Percentiles rank a stretch among this genome's conserved stretches.
Conservation (phyloP, 2,888 invertebrate genomes). For the Cheilosia vulpina region DNA sequence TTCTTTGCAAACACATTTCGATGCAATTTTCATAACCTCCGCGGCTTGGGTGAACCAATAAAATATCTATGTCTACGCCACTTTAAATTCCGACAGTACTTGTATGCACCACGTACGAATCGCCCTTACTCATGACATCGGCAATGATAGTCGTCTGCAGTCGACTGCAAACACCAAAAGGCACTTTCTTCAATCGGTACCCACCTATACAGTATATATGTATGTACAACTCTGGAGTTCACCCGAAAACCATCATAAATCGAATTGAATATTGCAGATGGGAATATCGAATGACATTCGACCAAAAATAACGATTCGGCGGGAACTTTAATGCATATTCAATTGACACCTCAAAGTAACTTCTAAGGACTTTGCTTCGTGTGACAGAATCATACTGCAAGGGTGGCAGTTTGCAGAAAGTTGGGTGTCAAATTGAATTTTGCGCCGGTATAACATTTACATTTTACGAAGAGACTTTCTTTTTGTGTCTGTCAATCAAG, state of each 20-base stretch:
- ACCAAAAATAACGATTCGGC: constrained; percentile 58
- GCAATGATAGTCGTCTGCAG: constrained; percentile 34
- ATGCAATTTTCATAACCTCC: constrained; percentile 56
- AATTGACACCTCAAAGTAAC: constrained; percentile 69
- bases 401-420: constrained; percentile 16
- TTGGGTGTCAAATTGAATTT: constrained; percentile 50
- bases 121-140: constrained; percentile 20
- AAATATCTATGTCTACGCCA: constrained; percentile 43
- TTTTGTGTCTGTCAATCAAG: constrained; percentile 70
- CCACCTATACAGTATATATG: background rate
- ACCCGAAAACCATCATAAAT: constrained; percentile 60
- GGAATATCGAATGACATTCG: constrained; percentile 58
- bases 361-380: constrained; percentile 12
- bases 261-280: constrained; percentile 61
- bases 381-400: constrained; percentile 21
- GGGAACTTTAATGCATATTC: constrained; percentile 68
- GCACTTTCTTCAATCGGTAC: constrained; percentile 21
- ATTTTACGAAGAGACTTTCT: constrained; percentile 52
- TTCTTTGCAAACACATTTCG: constrained; percentile 10
- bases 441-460: constrained; percentile 46
- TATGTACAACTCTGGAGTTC: background rate
- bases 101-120: constrained; percentile 46
- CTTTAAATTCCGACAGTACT: constrained; percentile 32
- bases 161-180: constrained; percentile 35
- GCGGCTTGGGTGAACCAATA: constrained; percentile 22